phyloP scores from a whole-genome alignment of 2,888 invertebrate genomes.

The Pecten maximus region DNA sequence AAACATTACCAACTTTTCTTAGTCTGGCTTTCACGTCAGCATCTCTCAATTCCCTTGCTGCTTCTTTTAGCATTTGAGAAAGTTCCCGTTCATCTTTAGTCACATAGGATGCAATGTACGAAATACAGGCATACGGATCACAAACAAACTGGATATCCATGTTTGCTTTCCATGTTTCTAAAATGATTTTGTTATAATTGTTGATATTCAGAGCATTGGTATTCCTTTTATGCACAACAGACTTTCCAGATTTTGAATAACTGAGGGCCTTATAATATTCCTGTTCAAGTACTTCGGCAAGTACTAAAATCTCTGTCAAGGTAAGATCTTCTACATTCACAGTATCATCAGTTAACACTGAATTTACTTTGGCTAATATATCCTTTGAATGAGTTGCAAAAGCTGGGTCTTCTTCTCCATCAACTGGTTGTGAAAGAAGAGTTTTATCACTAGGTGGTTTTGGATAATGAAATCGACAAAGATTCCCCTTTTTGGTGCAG shows the following conservation, averaged over 20 bases:
- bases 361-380: neutral
- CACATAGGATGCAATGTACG: neutral
- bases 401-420: neutral
- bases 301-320: neutral
- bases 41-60: constrained; percentile 36
- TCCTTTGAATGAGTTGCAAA: neutral
- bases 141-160: neutral
- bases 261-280: constrained; percentile 36
- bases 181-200: neutral
- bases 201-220: neutral
- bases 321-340: neutral
- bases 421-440: constrained; percentile 2
- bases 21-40: constrained; percentile 33
- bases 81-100: neutral
- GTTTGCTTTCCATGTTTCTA: neutral
- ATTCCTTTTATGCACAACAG: constrained; percentile 31
- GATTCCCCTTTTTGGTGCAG: neutral
- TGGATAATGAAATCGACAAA: constrained; percentile 27
- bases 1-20: constrained; percentile 9
- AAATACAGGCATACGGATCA: neutral
- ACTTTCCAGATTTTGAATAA: constrained; percentile 38
- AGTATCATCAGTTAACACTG: neutral
- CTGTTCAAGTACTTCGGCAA: neutral
- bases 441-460: constrained; percentile 42
- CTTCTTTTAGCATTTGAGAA: neutral